Conservation (phyloP, 2,797 vertebrate genomes). For the Epinephelus awoara region DNA sequence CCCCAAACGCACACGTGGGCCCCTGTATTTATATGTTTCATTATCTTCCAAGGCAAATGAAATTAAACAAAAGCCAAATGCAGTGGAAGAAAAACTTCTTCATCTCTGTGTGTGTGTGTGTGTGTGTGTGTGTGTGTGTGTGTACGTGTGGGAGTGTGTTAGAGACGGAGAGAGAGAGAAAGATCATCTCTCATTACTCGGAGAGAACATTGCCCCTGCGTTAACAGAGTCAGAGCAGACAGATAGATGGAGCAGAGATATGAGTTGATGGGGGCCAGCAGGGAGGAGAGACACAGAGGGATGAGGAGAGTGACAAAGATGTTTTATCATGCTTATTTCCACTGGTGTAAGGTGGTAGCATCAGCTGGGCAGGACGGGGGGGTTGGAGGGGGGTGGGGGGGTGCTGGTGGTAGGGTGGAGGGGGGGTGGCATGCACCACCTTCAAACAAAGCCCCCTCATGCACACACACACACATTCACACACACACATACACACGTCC, state of each 20-base stretch:
- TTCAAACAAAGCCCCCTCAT: conserved; percentile 85
- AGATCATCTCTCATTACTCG: conserved; percentile 66
- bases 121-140: conserved; percentile 3
- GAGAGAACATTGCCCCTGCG: conserved; percentile 61
- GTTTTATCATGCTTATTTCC: conserved; percentile 85
- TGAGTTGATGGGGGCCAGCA: conserved; percentile 67
- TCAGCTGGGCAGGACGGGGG: conserved; percentile 51
- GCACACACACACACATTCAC: conserved; percentile 35
- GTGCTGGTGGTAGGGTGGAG: conserved; percentile 29
- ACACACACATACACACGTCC: conserved; percentile 50
- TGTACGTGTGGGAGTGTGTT: conserved; percentile 34
- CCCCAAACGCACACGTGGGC: conserved; percentile 68
- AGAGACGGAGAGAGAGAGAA: conserved; percentile 27
- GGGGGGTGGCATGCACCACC: conserved; percentile 71
- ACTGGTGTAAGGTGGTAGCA: conserved; percentile 63
- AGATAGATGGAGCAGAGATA: conserved; percentile 75
- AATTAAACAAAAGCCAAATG: conserved; percentile 80
- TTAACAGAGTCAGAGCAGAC: conserved; percentile 67
- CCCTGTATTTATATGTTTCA: conserved; percentile 84
- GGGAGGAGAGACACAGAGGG: conserved; percentile 64
- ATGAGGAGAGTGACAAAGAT: conserved; percentile 75
- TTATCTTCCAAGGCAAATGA: conserved; percentile 81
- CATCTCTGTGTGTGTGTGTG: conserved; percentile 3
- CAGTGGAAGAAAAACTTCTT: conserved; percentile 68
- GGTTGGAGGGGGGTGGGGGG: background rate